Evolutionary conservation across 2,113 vertebrate genomes (phyloP).

Genomic region (Perccottus glenii): DNA sequence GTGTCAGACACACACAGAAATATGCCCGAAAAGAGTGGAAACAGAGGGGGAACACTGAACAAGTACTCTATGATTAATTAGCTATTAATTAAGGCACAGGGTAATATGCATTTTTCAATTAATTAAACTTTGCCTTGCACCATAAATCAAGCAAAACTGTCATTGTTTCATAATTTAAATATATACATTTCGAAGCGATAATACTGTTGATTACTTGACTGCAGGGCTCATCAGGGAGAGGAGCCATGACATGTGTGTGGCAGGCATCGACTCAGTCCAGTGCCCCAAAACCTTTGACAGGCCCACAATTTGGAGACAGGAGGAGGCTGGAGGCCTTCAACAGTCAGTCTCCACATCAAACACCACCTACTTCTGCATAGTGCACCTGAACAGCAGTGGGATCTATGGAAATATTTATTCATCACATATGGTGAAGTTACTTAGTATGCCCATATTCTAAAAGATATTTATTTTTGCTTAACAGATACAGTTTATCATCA

Average conservation of each 20-base stretch:
- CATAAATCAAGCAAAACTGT: constrained; percentile 79
- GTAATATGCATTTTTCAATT: constrained; percentile 80
- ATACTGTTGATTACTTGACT: constrained; percentile 74
- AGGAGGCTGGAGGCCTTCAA: constrained; percentile 57
- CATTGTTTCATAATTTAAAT: constrained; percentile 78
- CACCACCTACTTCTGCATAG: constrained; percentile 24
- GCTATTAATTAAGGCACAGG: constrained; percentile 79
- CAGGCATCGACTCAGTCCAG: constrained; percentile 71
- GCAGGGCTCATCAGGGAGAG: constrained; percentile 69
- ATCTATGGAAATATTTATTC: constrained; percentile 23
- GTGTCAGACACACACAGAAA: constrained; percentile 68
- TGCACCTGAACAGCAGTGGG: constrained; percentile 20
- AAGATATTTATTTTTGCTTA: constrained; percentile 2
- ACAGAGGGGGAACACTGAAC: constrained; percentile 47
- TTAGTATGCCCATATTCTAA: constrained; percentile 25
- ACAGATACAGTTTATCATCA: constrained; percentile 33
- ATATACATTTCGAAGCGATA: constrained; percentile 76
- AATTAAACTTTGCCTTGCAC: constrained; percentile 78
- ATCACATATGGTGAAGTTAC: constrained; percentile 16
- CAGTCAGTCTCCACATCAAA: constrained; percentile 52
- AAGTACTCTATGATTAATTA: constrained; percentile 76
- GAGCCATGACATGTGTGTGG: constrained; percentile 66
- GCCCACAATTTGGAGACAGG: constrained; percentile 49
- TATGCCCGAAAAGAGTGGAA: constrained; percentile 57
- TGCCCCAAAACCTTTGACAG: constrained; percentile 66